Evolutionary conservation across 2,113 vertebrate genomes (phyloP), one percentile per base, ranked within the genome.

Genomic region (Pithys albifrons): DNA sequence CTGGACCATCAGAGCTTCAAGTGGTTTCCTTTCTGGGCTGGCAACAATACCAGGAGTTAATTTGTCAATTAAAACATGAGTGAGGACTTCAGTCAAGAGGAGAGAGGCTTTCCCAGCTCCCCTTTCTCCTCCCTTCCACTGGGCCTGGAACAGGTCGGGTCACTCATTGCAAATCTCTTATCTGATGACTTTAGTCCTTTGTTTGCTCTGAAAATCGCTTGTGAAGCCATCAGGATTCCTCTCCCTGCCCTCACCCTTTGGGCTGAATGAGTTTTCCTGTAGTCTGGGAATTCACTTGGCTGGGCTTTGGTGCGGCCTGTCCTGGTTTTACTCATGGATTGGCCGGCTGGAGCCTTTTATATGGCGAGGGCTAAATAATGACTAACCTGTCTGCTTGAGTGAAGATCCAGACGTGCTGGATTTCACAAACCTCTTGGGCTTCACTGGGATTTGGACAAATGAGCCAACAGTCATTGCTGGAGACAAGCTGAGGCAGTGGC

Each of bases 241-340:
- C 49, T 61, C 71, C 54, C 58, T 25, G 65, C 81, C 19, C 3
- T 79, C 85, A 76, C 52, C 78, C 71, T 45, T 31, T 0, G 23
- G 88, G 88, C 71, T 88, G 92, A 70, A 91, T 51, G 91, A 84
- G 85, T 80, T 77, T 29, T 10, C 3, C 71, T 88, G 78, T 39
- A 73, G 84, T 84, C 93, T 85, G 93, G 93, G 90, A 96, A 88
- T 90, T 64, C 4, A 0, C 79, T 57, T 77, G 89, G 75, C 93
- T n/a, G 28, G 11, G 6, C 2, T 33, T 8, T 14, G 62, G 33
- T n/a, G 87, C 43, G 48, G 75, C 43, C 29, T 39, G 67, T 58
- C 74, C 87, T 46, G 75, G 35, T 77, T 95, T 93, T 64, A 18
- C 64, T 84, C 92, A 49, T 3, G 27, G 31, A 35, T 48, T 67